Evolutionary conservation across 2,888 invertebrate genomes (phyloP).

Genomic region (Drosophila lutescens): DNA sequence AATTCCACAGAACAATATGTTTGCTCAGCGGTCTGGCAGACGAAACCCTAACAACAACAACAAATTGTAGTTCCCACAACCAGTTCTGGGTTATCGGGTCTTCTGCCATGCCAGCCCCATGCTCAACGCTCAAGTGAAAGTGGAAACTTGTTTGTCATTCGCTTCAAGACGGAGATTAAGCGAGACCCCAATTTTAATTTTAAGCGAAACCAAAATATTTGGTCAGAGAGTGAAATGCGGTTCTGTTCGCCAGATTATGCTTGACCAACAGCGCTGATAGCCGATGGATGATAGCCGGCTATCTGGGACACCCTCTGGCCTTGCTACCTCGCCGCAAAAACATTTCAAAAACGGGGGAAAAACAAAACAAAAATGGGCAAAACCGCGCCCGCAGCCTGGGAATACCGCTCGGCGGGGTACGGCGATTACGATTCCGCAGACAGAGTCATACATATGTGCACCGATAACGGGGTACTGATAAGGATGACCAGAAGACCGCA

Average conservation of each 20-base stretch:
- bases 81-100: conserved; percentile 35
- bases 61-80: conserved; percentile 22
- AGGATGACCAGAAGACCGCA: conserved; percentile 14
- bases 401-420: conserved; percentile 16
- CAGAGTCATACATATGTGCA: conserved; percentile 6
- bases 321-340: conserved; percentile 16
- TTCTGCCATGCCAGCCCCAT: conserved; percentile 6
- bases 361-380: conserved; percentile 12
- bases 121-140: conserved; percentile 36
- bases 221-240: conserved; percentile 12
- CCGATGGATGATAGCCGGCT: conserved; percentile 5
- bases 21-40: conserved; percentile 30
- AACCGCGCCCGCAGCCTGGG: conserved; percentile 44
- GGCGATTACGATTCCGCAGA: conserved; percentile 13
- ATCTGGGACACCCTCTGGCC: conserved; percentile 18
- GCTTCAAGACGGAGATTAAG: conserved; percentile 33
- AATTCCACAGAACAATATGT: conserved; percentile 26
- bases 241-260: conserved; percentile 23
- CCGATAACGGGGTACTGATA: conserved; percentile 36
- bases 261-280: conserved; percentile 43
- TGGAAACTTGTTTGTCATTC: conserved; percentile 38
- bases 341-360: neutral
- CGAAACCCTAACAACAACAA: conserved; percentile 8
- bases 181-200: conserved; percentile 10
- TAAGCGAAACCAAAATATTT: conserved; percentile 41